Evolutionary conservation across 1,140 invertebrate genomes (phyloP).

Genomic region (Hypsibius dujardini): DNA sequence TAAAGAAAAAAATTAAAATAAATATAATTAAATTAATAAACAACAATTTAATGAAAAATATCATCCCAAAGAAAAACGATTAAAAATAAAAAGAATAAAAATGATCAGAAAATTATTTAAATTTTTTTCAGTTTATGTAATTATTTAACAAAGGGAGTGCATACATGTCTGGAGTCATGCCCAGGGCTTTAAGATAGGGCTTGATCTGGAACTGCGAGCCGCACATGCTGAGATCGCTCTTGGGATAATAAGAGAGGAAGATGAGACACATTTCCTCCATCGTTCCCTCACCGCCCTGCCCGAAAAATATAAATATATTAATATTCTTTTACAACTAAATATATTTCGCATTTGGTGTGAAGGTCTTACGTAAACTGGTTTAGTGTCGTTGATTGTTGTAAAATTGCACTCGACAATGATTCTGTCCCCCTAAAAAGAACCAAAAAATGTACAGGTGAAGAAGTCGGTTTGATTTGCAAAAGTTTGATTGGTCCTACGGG

Average conservation of each 20-base stretch:
- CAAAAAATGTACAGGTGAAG: neutral
- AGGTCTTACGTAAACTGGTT: conserved; percentile 2
- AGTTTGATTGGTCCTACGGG: neutral
- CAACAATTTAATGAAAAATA: no score
- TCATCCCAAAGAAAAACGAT: no score
- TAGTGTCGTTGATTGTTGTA: neutral
- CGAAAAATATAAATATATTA: neutral
- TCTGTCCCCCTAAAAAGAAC: neutral
- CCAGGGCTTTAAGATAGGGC: neutral
- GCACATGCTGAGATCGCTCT: neutral
- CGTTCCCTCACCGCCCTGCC: neutral
- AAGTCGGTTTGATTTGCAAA: neutral
- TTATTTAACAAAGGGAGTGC: no score
- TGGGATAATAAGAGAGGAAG: conserved; percentile 12
- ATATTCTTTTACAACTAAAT: no score
- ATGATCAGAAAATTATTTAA: no score
- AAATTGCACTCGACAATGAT: neutral
- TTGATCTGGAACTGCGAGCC: neutral
- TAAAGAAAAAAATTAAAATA: no score
- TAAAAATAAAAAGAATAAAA: no score
- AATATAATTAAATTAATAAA: no score
- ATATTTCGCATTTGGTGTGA: neutral
- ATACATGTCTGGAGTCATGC: neutral
- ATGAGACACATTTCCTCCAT: conserved; percentile 8
- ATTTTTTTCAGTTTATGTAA: no score